Evolutionary conservation across 1,140 invertebrate genomes (phyloP), one percentile per base, ranked within the genome.

Genomic region (Matsumurasca onukii): DNA sequence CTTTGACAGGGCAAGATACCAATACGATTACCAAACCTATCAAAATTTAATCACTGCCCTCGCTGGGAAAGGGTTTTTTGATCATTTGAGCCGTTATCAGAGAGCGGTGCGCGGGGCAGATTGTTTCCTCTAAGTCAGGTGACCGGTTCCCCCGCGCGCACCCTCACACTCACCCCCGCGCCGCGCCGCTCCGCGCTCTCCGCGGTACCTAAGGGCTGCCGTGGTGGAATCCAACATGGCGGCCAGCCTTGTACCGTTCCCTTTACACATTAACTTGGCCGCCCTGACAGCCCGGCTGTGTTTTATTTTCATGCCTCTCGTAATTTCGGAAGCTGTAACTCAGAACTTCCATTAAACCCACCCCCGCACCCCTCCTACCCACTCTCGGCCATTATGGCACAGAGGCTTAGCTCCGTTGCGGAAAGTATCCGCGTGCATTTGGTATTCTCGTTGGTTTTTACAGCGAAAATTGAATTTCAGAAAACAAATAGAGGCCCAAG

Each of bases 281-380:
- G 24, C 24, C 55, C 55, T 59, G 55, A 27, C 55, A 59, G 55
- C 24, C 55, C 9, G 20, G 20, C 20, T 59, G 55, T 59, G 30
- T 59, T 59, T 59, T 59, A 59, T 59, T 59, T 59, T 59, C 55
- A 29, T 59, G 55, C 55, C 55, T 59, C 55, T 59, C 55, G 55
- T 59, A 59, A 59, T 59, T 59, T 59, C 55, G 55, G 55, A 59
- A 59, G 55, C 55, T 59, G 55, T 59, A 59, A 59, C 55, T 59
- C 55, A 59, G 55, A 29, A 59, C 55, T 59, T 59, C 55, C 55
- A 59, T 59, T 59, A 59, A 59, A 59, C 55, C 55, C 30, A 52
- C 20, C 49, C 49, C 5, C 55, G 13, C 55, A 22, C 55, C 55
- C 22, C 24, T 27, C 55, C 55, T 27, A 13, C 55, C 55, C 55